Evolutionary conservation across 2,113 vertebrate genomes (phyloP).

Genomic region (Etia nguti): DNA sequence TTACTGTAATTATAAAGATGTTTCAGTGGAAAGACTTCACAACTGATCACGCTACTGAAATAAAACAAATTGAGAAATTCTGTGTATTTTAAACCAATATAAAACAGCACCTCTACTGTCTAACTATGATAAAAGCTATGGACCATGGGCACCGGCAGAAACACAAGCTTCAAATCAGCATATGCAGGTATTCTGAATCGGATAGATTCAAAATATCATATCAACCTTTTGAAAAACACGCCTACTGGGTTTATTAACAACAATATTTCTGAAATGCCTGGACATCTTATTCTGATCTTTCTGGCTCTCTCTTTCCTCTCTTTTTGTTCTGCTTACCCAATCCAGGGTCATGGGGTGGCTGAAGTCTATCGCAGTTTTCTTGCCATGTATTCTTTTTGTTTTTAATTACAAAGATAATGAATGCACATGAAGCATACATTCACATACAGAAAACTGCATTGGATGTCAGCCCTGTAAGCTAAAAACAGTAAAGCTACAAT

Average conservation of each 20-base stretch:
- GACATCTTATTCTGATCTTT: background rate
- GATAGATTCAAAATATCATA: background rate
- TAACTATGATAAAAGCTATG: background rate
- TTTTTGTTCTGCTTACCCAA: background rate
- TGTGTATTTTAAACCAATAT: background rate
- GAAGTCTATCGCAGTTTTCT: background rate
- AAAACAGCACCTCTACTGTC: accelerated
- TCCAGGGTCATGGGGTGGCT: accelerated
- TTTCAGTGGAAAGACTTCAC: background rate
- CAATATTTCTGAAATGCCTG: background rate
- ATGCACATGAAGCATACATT: accelerated
- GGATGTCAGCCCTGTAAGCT: too few relatives aligned
- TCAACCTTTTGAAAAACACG: background rate
- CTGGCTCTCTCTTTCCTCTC: background rate
- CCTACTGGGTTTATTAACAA: background rate
- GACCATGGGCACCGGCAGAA: background rate
- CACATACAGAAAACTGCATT: background rate
- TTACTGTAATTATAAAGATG: background rate
- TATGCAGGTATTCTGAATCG: background rate
- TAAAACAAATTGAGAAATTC: background rate
- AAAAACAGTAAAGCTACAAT: background rate
- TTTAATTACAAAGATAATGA: background rate
- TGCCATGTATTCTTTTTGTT: background rate
- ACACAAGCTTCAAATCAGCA: background rate
- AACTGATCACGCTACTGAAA: background rate